A percentile compares a stretch with the other conserved stretches of the same genome.
These are phyloP conservation scores for Stenchaetothrips biformis DNA, from an alignment of 2,888 invertebrate species.

Conservation along the genomic window DNA sequence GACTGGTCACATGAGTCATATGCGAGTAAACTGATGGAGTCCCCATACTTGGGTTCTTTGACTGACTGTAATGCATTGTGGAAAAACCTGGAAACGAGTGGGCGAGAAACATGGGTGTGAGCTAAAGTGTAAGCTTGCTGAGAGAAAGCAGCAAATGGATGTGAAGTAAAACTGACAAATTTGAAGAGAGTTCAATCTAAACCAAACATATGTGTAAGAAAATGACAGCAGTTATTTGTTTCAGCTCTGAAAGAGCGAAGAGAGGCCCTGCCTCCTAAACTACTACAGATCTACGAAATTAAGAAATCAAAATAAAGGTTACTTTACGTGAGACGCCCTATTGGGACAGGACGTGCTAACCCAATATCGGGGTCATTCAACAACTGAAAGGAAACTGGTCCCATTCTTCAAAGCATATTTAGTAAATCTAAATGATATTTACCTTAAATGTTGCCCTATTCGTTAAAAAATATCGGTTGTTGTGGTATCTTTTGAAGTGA, in stretches of 20 bases:
- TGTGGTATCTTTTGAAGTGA: constrained; percentile 2
- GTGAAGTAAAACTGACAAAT: not conserved
- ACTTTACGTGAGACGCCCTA: not conserved
- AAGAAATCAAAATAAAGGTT: not conserved
- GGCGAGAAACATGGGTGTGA: not conserved
- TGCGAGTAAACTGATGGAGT: constrained; percentile 87
- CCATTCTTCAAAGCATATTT: not conserved
- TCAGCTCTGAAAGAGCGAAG: not conserved
- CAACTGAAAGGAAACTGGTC: no score
- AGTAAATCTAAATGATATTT: not conserved
- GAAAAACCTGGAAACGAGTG: not conserved
- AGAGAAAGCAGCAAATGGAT: not conserved
- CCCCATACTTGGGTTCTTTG: constrained; percentile 79
- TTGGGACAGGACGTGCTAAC: no score
- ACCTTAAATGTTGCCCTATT: not conserved
- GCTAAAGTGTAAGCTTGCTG: not conserved
- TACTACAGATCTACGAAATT: not conserved
- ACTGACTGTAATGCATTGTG: constrained; percentile 62
- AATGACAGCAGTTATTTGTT: not conserved
- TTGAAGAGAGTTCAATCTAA: not conserved
- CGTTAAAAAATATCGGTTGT: not conserved
- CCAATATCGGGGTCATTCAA: no score
- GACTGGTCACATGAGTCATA: constrained; percentile 53
- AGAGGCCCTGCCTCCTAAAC: not conserved
- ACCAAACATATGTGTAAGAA: not conserved